Evolutionary conservation across 2,888 invertebrate genomes (phyloP).

Genomic region (Synanthedon myopaeformis): DNA sequence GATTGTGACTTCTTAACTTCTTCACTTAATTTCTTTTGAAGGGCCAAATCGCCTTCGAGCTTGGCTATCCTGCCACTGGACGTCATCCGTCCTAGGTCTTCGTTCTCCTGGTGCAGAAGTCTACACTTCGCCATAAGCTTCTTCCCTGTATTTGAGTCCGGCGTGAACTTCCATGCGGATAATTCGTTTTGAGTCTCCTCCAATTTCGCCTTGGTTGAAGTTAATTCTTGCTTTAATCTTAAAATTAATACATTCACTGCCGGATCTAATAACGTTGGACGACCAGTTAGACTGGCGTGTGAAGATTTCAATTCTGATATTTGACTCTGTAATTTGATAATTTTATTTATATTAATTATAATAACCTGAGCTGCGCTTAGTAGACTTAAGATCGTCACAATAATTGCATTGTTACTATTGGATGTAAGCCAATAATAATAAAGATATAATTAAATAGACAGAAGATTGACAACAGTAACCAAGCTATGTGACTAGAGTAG

Average conservation of each 20-base stretch:
- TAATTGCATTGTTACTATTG: too few relatives aligned
- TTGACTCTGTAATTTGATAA: conserved; percentile 78
- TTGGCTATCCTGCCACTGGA: conserved; percentile 95
- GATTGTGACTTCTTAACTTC: conserved; percentile 97
- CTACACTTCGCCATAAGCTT: conserved; percentile 98
- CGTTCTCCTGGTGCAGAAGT: conserved; percentile 95
- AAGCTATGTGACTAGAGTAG: too few relatives aligned
- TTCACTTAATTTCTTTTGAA: conserved; percentile 95
- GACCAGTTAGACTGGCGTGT: conserved; percentile 86
- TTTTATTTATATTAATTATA: conserved; percentile 4
- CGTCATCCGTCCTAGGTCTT: conserved; percentile 95
- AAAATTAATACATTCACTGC: conserved; percentile 95
- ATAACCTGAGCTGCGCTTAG: too few relatives aligned
- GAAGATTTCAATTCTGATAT: conserved; percentile 92
- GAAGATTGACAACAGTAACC: too few relatives aligned
- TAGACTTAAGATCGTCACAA: too few relatives aligned
- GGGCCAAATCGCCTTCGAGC: conserved; percentile 92
- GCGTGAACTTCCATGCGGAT: conserved; percentile 98
- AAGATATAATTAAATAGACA: too few relatives aligned
- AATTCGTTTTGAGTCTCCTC: conserved; percentile 98
- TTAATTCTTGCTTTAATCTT: conserved; percentile 89
- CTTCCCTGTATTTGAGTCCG: conserved; percentile 99
- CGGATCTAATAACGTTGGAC: conserved; percentile 84
- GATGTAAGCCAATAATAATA: too few relatives aligned
- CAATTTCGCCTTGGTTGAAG: conserved; percentile 87